A percentile compares a stretch with the other conserved stretches of the same genome.
Evolutionary conservation across 2,888 invertebrate genomes (phyloP).

Genomic region (Calephelis perditalis): DNA sequence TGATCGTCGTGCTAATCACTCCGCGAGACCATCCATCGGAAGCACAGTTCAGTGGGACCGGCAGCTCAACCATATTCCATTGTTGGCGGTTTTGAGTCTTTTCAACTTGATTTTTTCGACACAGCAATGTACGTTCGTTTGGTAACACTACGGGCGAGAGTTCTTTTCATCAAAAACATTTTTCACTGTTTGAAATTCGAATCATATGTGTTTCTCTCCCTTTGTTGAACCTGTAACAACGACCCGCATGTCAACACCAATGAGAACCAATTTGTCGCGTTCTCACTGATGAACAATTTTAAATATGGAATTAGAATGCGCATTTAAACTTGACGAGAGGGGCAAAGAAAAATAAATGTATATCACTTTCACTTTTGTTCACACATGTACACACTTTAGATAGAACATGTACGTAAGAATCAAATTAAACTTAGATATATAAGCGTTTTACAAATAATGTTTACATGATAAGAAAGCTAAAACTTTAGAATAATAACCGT

Average conservation of each 20-base stretch:
- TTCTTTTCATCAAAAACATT: conserved; percentile 69
- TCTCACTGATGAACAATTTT: conserved; percentile 16
- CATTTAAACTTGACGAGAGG: conserved; percentile 26
- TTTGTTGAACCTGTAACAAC: conserved; percentile 53
- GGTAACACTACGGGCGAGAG: conserved; percentile 47
- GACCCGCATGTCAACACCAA: conserved; percentile 37
- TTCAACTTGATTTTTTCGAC: conserved; percentile 61
- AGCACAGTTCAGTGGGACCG: conserved; percentile 58
- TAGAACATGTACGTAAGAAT: too few relatives aligned
- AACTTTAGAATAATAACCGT: too few relatives aligned
- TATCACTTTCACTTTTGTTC: background rate
- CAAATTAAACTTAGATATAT: too few relatives aligned
- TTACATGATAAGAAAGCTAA: too few relatives aligned
- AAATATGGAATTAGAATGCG: conserved; percentile 55
- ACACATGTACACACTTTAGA: too few relatives aligned
- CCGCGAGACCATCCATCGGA: conserved; percentile 56
- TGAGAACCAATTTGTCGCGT: conserved; percentile 11
- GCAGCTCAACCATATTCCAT: conserved; percentile 75
- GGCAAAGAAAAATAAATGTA: background rate
- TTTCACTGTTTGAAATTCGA: conserved; percentile 56
- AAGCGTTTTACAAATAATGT: too few relatives aligned
- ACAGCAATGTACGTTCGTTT: conserved; percentile 61
- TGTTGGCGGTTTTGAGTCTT: conserved; percentile 56
- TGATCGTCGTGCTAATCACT: conserved; percentile 43
- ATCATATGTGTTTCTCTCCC: conserved; percentile 47